Evolutionary conservation across 2,888 invertebrate genomes (phyloP).

Genomic region (Andricus curvator): DNA sequence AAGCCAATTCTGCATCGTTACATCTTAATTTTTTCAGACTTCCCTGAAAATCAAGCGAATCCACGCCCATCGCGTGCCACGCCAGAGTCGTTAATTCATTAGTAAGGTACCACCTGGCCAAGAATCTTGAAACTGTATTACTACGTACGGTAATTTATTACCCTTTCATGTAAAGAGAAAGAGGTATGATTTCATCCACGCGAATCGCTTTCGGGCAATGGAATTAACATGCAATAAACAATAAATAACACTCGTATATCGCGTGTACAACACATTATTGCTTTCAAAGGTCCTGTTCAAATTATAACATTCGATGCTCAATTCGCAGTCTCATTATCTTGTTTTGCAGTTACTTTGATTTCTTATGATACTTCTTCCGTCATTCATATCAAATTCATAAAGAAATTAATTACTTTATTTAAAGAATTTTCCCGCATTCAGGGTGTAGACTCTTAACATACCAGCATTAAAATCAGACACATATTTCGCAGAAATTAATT

Average conservation of each 20-base stretch:
- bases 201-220: constrained; percentile 5
- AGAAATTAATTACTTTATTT: neutral
- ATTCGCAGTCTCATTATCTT: neutral
- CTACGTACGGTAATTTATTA: constrained; percentile 59
- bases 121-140: constrained; percentile 53
- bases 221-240: constrained; percentile 7
- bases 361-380: neutral
- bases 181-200: constrained; percentile 52
- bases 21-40: constrained; percentile 67
- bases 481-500: neutral
- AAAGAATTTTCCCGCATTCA: neutral
- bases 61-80: constrained; percentile 75
- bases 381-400: neutral
- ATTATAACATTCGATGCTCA: neutral
- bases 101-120: constrained; percentile 66
- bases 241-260: constrained; percentile 7
- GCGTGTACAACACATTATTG: neutral
- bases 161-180: constrained; percentile 50
- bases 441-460: neutral
- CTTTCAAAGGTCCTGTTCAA: neutral
- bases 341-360: neutral
- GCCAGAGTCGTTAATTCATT: constrained; percentile 72
- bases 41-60: constrained; percentile 58
- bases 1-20: constrained; percentile 59
- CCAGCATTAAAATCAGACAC: neutral